These are phyloP conservation scores for Neogale vison DNA, from an alignment of 2,113 vertebrate genomes.

Conservation along the genomic window DNA sequence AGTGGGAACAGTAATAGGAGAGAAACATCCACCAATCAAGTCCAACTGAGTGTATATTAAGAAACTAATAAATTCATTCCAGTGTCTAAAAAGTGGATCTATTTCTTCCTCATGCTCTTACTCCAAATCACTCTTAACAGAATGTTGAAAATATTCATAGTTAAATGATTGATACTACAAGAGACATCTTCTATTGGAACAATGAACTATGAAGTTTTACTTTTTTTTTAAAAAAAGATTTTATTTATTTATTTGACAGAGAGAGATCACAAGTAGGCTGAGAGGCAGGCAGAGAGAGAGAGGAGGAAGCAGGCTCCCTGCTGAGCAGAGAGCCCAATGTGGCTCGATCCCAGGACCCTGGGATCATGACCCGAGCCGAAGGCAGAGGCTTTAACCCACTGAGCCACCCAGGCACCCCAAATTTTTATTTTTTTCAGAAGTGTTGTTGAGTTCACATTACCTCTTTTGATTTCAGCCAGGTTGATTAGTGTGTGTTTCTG, in stretches of 20 bases:
- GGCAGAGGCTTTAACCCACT: too few relatives aligned
- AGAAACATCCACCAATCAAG: background rate
- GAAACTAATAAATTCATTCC: background rate
- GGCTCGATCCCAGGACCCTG: too few relatives aligned
- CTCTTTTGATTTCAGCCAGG: background rate
- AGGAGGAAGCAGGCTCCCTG: too few relatives aligned
- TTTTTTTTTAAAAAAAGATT: background rate
- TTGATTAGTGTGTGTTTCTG: background rate
- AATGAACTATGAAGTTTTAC: background rate
- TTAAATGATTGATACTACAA: background rate
- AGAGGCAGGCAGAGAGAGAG: too few relatives aligned
- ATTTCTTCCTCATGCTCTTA: background rate
- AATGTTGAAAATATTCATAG: background rate
- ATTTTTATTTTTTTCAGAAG: background rate
- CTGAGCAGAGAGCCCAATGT: too few relatives aligned
- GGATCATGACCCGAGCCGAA: too few relatives aligned
- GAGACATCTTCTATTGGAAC: background rate
- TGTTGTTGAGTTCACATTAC: background rate
- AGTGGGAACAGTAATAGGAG: background rate
- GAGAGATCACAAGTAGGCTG: too few relatives aligned
- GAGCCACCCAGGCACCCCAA: background rate
- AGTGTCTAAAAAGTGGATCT: background rate
- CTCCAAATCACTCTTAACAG: background rate
- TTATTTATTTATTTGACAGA: too few relatives aligned
- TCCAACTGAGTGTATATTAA: background rate